A percentile compares a stretch with the other conserved stretches of the same genome.
Evolutionary conservation across 2,113 vertebrate genomes (phyloP).

Genomic region (Thunnus maccoyii): DNA sequence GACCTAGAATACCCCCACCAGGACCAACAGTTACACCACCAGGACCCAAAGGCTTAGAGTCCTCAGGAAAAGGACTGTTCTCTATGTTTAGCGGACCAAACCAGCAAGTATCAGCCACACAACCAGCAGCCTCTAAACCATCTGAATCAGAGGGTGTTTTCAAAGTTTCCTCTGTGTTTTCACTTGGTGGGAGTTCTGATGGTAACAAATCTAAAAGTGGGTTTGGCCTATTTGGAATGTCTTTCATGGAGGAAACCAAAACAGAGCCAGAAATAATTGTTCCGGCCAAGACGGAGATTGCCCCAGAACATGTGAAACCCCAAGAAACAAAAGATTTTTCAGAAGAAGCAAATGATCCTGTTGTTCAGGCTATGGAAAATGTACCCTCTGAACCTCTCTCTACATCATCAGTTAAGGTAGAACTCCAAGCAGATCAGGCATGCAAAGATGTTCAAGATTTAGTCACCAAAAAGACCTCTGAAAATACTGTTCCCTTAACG

Average conservation of each 20-base stretch:
- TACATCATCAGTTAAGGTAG: neutral
- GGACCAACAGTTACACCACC: constrained; percentile 50
- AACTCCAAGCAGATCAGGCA: constrained; percentile 26
- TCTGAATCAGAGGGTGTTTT: constrained; percentile 86
- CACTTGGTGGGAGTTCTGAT: constrained; percentile 74
- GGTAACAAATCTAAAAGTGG: constrained; percentile 85
- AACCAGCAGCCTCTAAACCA: constrained; percentile 50
- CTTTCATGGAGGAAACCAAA: constrained; percentile 89
- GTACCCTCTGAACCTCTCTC: constrained; percentile 1
- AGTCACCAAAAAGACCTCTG: neutral
- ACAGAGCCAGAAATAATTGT: constrained; percentile 58
- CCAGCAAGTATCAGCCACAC: constrained; percentile 57
- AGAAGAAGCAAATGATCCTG: neutral
- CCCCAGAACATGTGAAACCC: constrained; percentile 17
- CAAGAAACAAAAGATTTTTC: constrained; percentile 11
- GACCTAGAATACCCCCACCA: constrained; percentile 37
- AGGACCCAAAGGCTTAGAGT: constrained; percentile 60
- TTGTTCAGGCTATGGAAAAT: constrained; percentile 2
- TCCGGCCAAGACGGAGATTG: constrained; percentile 24
- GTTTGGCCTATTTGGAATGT: constrained; percentile 88
- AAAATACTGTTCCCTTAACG: constrained; percentile 12
- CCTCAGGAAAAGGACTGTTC: constrained; percentile 76
- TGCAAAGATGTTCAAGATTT: constrained; percentile 37
- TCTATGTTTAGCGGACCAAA: constrained; percentile 78
- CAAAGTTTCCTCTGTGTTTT: constrained; percentile 89